Conservation (phyloP, 1,140 invertebrate species). For the Drosophila kanapiae region DNA sequence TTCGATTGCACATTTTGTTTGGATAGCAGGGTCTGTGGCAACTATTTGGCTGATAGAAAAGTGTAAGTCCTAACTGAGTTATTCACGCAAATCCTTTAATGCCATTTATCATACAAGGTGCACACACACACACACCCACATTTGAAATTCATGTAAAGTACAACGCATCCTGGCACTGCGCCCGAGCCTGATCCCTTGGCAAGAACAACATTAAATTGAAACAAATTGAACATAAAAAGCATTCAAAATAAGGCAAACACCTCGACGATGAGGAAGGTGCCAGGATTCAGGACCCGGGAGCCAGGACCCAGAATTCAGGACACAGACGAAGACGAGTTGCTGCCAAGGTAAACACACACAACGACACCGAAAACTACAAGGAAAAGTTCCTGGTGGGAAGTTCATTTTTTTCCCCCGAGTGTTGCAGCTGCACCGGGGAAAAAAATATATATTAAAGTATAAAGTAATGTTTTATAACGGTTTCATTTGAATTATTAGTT, state of each 20-base stretch:
- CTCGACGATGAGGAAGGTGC: conserved; percentile 45
- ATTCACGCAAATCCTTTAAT: conserved; percentile 81
- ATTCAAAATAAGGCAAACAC: conserved; percentile 84
- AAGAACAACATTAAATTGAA: conserved; percentile 83
- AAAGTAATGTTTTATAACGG: too few species aligned
- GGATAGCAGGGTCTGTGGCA: conserved; percentile 40
- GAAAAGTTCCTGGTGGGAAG: conserved; percentile 28
- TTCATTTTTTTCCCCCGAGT: conserved; percentile 35
- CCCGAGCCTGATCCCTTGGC: conserved; percentile 65
- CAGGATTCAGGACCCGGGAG: conserved; percentile 9
- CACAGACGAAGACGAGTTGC: conserved; percentile 57
- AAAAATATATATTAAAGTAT: neutral
- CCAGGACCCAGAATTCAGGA: conserved; percentile 40
- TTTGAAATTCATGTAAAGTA: conserved; percentile 77
- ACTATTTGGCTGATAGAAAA: conserved; percentile 47
- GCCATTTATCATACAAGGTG: conserved; percentile 75
- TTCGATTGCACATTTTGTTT: conserved; percentile 42
- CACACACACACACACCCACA: conserved; percentile 34
- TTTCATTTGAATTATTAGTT: too few species aligned
- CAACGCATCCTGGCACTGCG: conserved; percentile 55
- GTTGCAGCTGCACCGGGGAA: conserved; percentile 7
- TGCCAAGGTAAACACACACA: conserved; percentile 75
- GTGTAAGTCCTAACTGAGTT: conserved; percentile 62
- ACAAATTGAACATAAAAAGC: conserved; percentile 84
- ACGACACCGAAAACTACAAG: conserved; percentile 55